Percentiles rank a stretch among this genome's conserved stretches.
phyloP scores from a whole-genome alignment of 2,888 invertebrate genomes.

The Nowickia ferox region DNA sequence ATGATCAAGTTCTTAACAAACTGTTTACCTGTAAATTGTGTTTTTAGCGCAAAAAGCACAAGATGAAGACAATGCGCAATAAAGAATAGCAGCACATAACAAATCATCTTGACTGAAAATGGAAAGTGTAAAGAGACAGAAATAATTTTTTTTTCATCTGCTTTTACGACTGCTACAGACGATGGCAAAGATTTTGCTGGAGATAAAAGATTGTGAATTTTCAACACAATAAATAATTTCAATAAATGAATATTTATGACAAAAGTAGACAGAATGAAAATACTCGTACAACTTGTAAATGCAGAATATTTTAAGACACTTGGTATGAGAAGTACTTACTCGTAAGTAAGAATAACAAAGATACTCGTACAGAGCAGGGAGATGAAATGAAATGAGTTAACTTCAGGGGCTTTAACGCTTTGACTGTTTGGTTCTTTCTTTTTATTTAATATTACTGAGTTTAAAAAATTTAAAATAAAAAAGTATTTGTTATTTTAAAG shows the following conservation, averaged over 20 bases:
- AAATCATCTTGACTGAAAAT: background rate
- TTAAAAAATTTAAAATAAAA: background rate
- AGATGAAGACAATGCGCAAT: no score
- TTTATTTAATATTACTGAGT: background rate
- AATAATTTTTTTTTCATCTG: constrained; percentile 2
- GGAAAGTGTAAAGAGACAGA: background rate
- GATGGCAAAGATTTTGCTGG: background rate
- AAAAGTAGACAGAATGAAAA: constrained; percentile 18
- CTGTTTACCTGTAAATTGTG: no score
- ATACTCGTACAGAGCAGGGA: background rate
- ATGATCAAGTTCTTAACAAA: no score
- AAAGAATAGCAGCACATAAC: no score
- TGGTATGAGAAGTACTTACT: background rate
- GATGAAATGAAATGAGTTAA: background rate
- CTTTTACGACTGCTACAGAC: background rate
- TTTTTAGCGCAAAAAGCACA: no score
- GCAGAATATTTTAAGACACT: background rate
- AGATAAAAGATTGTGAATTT: constrained; percentile 43
- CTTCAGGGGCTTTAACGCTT: background rate
- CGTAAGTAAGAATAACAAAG: no score
- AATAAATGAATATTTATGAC: constrained; percentile 53
- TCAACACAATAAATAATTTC: constrained; percentile 54
- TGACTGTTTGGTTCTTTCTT: background rate
- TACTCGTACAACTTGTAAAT: background rate
- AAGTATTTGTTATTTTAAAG: no score